Base-by-base conservation (phyloP, 1,140 invertebrate species). In the Cydia splendana region DNA sequence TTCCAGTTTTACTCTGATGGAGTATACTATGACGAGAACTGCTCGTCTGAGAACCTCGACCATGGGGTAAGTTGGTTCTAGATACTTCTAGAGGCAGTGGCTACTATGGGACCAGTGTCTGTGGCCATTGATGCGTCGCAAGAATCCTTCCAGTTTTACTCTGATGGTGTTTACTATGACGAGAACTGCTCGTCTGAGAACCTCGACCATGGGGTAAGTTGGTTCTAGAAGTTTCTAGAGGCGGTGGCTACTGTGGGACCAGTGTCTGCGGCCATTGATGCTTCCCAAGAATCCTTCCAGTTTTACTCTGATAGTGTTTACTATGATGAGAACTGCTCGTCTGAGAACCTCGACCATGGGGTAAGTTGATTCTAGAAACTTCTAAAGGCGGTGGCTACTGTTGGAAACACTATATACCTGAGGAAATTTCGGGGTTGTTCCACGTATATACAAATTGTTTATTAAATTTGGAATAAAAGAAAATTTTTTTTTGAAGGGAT, bases 91-190 rank as follows among this genome's bases (percentile, higher is more conserved):
- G 51, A 53, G 7, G 34, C 34, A 2, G 30, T 30, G 30, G 4
- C 30, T 3, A 30, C 30, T 30, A 24, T 98, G 79, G 98, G 99
- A 15, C 98, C 98, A 7, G 87, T 97, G 18, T 95, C 96, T 7
- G 95, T 98, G 73, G 98, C 98, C 77, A 99, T 99, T 88, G 98
- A 99, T 95, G 99, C 99, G 76, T 98, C 94, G 92, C 95, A 95
- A 83, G 92, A 95, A 86, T 94, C 94, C 77, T 96, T 96, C 94
- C 95, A 95, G 91, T 94, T 95, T 74, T 96, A 96, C 86, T 93
- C 94, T 6, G 89, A 94, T 78, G 95, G 95, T 48, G 91, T 96
- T 62, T 96, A 96, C 87, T 93, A 92, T 82, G 95, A 96, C 78
- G 94, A 94, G 38, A 82, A 94, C 74, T 96, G 99, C 93, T 96